Evolutionary conservation across 2,888 invertebrate genomes (phyloP).

Genomic region (Phytoseiulus persimilis): DNA sequence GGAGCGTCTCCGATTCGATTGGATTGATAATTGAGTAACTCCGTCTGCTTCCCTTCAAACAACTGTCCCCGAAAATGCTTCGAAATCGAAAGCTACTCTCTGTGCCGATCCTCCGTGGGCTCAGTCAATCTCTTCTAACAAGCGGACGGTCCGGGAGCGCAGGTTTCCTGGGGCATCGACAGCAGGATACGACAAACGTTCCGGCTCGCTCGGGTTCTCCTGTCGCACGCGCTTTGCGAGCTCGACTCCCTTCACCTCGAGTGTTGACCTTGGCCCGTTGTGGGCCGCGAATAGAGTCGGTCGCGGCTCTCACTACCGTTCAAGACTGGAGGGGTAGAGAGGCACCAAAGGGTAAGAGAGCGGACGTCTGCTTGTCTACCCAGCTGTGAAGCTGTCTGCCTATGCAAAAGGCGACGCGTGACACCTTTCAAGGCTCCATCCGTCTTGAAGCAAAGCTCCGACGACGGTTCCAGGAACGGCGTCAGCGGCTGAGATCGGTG

Average conservation of each 20-base stretch:
- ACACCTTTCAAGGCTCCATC: constrained; percentile 29
- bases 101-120: too few relatives aligned
- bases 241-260: not conserved
- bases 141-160: too few relatives aligned
- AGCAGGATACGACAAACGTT: not conserved
- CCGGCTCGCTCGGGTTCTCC: not conserved
- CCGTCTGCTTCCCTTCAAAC: too few relatives aligned
- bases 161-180: too few relatives aligned
- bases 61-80: too few relatives aligned
- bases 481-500: not conserved
- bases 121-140: too few relatives aligned
- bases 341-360: not conserved
- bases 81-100: too few relatives aligned
- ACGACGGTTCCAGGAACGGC: not conserved
- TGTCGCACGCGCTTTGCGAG: not conserved
- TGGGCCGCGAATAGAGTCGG: not conserved
- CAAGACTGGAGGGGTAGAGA: not conserved
- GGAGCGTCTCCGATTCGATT: too few relatives aligned
- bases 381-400: not conserved
- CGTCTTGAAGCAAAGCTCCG: constrained; percentile 12
- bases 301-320: not conserved
- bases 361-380: not conserved
- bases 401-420: not conserved
- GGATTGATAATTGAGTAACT: too few relatives aligned
- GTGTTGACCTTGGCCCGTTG: not conserved